These are phyloP conservation scores for Spheniscus mendiculus DNA, from an alignment of 2,113 vertebrate genomes.

Conservation along the genomic window DNA sequence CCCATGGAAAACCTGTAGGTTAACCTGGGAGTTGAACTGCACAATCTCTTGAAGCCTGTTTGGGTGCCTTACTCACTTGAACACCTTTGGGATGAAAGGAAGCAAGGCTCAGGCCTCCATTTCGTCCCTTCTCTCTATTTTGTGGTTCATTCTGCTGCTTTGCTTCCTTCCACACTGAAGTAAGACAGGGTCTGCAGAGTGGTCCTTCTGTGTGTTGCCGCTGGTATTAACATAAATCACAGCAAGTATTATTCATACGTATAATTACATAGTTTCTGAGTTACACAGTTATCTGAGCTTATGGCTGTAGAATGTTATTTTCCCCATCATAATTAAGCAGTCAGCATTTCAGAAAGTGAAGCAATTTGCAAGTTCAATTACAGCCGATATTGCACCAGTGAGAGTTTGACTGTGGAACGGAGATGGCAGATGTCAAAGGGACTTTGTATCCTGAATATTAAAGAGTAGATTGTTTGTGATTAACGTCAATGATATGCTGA, in stretches of 20 bases:
- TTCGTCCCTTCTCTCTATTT: background rate
- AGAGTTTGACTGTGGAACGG: background rate
- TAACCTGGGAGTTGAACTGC: background rate
- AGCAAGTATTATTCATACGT: background rate
- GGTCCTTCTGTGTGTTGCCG: accelerated
- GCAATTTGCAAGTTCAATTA: conserved; percentile 28
- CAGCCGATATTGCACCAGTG: background rate
- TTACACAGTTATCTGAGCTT: background rate
- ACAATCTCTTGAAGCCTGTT: background rate
- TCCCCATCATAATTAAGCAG: background rate
- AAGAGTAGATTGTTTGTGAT: conserved; percentile 9
- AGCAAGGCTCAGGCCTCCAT: background rate
- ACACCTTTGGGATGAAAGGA: background rate
- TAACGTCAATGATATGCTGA: background rate
- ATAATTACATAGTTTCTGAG: background rate
- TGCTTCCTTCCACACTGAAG: background rate
- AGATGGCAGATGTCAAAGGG: conserved; percentile 22
- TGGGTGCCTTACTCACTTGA: background rate
- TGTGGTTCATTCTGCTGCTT: background rate
- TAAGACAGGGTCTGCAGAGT: background rate
- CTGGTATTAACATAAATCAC: background rate
- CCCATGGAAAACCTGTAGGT: background rate
- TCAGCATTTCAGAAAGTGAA: conserved; percentile 4
- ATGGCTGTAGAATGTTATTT: background rate
- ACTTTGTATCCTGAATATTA: background rate